Base-by-base conservation (phyloP, 2,797 vertebrate species). In the Girardinus metallicus region DNA sequence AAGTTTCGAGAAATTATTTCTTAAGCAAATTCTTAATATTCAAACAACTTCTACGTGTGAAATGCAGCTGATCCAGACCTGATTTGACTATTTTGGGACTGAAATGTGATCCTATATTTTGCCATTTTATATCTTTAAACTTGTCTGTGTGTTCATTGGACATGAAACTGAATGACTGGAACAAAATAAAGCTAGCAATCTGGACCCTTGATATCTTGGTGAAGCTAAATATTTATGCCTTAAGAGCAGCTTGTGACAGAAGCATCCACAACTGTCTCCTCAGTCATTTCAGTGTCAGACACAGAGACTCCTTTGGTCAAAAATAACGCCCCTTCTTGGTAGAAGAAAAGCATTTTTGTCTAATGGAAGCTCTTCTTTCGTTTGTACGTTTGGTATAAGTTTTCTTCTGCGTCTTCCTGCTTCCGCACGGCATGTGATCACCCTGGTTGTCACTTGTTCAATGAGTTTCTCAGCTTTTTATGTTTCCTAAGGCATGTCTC, bases 271-370 rank as follows among this genome's bases (percentile, higher is more conserved):
- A 92, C 76, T 95, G 95, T 1, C 93, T 97, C 43, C 95, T 97
- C 92, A 97, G 96, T 94, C 97, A 96, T 60, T 90, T 97, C 55
- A 96, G 96, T 82, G 94, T 95, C 73, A 96, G 96, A 96, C 72
- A 80, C 94, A 0, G 96, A 98, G 80, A 90, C 94, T 2, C 89
- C 95, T 36, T 86, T 96, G 0, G 88, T 95, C 49, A 97, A 97
- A 87, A 96, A 95, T 51, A 96, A 96, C 0, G 90, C 94, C 49
- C 0, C 93, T 13, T 97, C 57, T 90, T 96, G 49, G 95, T 97
- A 81, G 96, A 97, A 84, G 97, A 98, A 92, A 98, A 99, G 97
- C 97, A 75, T 93, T 93, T 0, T 91, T 97, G 83, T 96, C 97
- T 78, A 97, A 97, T 96, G 97, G 97, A 94, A 93, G 94, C 73